These are phyloP conservation scores for Agrochola litura DNA, from an alignment of 2,888 invertebrate genomes.

Conservation along the genomic window DNA sequence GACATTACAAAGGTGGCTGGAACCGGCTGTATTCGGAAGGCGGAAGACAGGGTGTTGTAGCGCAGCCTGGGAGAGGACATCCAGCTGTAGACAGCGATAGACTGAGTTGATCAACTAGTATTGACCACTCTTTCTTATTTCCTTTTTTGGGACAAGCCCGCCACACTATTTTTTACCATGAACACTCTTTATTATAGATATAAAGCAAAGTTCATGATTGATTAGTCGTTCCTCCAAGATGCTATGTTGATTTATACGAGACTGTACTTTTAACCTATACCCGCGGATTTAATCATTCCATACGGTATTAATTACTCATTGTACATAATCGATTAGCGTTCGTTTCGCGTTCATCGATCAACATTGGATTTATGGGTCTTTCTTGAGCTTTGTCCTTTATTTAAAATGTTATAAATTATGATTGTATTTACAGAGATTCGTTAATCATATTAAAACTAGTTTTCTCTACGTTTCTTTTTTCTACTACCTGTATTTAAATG, in stretches of 20 bases:
- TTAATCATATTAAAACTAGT: conserved; percentile 49
- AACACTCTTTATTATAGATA: neutral
- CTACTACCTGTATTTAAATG: conserved; percentile 55
- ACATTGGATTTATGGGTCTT: conserved; percentile 3
- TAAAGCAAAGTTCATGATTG: conserved; percentile 15
- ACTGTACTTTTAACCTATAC: neutral
- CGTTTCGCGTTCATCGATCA: conserved; percentile 16
- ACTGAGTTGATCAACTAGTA: neutral
- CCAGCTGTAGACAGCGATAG: neutral
- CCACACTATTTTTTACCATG: neutral
- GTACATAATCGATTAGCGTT: conserved; percentile 16
- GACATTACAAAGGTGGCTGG: neutral
- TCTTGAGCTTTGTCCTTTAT: conserved; percentile 25
- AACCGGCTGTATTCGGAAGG: neutral
- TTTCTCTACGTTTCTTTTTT: conserved; percentile 19
- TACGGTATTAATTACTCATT: conserved; percentile 33
- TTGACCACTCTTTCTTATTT: neutral
- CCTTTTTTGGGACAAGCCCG: neutral
- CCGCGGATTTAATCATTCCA: conserved; percentile 11
- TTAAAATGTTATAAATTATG: conserved; percentile 33
- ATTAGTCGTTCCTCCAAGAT: neutral
- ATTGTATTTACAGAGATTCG: conserved; percentile 68
- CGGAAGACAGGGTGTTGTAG: neutral
- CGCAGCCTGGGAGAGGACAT: neutral
- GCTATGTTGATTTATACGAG: conserved; percentile 2